Evolutionary conservation across 30 jellyfish, hydroid and myxozoan species (phyloP), one percentile per base, ranked within the genome.

Genomic region (Hydra vulgaris): DNA sequence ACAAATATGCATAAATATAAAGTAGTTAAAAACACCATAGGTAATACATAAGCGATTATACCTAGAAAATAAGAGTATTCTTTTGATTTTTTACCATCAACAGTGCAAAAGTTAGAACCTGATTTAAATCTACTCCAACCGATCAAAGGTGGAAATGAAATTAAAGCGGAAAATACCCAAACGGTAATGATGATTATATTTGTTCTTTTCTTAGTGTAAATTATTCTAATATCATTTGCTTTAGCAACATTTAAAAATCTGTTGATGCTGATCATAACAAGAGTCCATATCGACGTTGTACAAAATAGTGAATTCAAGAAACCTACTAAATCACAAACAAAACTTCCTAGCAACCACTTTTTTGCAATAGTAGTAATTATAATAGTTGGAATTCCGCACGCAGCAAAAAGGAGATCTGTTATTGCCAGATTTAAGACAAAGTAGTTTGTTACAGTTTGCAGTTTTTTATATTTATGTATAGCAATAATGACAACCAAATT

Each of bases 91-190:
- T 87, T 79, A 53, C 99, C 99, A 55, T 92, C 82, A 25, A 92
- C 80, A 0, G 99, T 92, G 84, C 99, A 92, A 72, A 92, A 92
- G 77, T 86, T 92, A 17, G 95, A 87, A 8, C 99, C 99, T 23
- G 88, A 26, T 27, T 17, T 52, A 23, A 92, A 83, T 85, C 84
- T 71, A 83, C 99, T 92, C 99, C 99, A 92, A n/a, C 99, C 99
- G 55, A 87, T 8, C 23, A 78, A 76, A 16, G 99, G 99, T 0
- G 92, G 87, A 40, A 85, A 53, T 8, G 99, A 77, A 17, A 84
- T 68, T 16, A 84, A 7, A 0, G 71, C 67, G 26, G 96, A 85
- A 7, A 81, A 24, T 22, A 84, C 19, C 99, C 99, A 92, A 0
- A 87, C 87, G 24, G 78, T 24, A 12, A 79, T 94, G 17, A 87